Base-by-base conservation (phyloP, 2,888 invertebrate genomes). In the Dicycla oo region DNA sequence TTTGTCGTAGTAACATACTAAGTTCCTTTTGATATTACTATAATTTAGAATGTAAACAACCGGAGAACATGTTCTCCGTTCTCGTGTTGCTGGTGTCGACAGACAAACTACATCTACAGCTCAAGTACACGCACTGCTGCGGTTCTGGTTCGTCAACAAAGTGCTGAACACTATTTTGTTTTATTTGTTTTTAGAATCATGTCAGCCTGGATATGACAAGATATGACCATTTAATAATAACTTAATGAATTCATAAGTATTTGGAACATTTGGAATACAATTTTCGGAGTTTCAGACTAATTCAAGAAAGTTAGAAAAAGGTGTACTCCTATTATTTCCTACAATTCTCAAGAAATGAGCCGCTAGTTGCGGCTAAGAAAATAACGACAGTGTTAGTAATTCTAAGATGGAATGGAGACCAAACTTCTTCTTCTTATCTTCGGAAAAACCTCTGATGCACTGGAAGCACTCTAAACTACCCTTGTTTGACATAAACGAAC, bases 401-500 rank as follows among this genome's bases (percentile, higher is more conserved):
- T 15, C 30, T 7, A 34, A 56, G 15, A 45, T 13, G 2, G 69
- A 65, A 34, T 3, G 8, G 10, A 51, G 49, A 69, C 13, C 6
- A 43, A 49, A 30, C 3, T 30, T n/a, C 3, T 64, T 34, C 38
- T 23, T 45, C 47, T 20, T 20, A 58, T 51, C 34, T 64, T 51
- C 30, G n/a, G 2, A 26, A 60, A 43, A 26, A 43, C 7, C 20
- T 56, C 40, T 30, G n/a, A 20, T 70, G 23, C 38, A 53, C 53
- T 51, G 18, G n/a, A 58, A 56, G 54, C 62, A 67, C 51, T 73
- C 23, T 53, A 11, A 38, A 23, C 20, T 45, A 40, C 3, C 15
- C 2, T 69, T 34, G 6, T 53, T 58, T 56, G n/a, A 15, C 43
- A 56, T 26, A 68, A 80, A 65, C 30, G 34, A 75, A 65, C n/a